These are phyloP conservation scores for Halcyon leucocephala DNA, from an alignment of 2,797 vertebrate species.

Conservation along the genomic window DNA sequence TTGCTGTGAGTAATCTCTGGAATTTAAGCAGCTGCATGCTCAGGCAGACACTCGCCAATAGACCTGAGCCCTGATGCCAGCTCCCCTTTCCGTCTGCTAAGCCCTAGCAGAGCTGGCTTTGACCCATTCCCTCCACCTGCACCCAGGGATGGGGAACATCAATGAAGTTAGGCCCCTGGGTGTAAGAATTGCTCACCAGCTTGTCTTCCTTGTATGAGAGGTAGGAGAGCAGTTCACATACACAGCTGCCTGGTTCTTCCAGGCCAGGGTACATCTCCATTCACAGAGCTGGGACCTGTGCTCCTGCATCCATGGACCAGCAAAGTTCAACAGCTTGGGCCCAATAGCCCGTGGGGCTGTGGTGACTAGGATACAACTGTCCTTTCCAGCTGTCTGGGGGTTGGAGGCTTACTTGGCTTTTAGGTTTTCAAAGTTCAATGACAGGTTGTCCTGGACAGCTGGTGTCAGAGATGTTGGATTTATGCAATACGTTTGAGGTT, in stretches of 20 bases:
- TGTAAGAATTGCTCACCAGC: background rate
- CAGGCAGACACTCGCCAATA: slow-evolving; percentile 46
- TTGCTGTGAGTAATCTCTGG: slow-evolving; percentile 59
- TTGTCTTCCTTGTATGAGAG: background rate
- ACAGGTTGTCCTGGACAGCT: background rate
- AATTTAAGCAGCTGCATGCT: slow-evolving; percentile 63
- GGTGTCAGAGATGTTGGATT: background rate
- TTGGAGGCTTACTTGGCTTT: background rate
- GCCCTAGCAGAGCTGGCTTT: background rate
- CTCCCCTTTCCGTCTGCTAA: background rate
- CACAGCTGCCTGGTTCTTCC: background rate
- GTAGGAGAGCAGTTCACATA: background rate
- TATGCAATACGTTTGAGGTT: background rate
- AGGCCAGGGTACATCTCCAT: background rate
- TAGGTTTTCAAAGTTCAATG: background rate
- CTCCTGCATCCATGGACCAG: background rate
- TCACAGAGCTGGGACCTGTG: background rate
- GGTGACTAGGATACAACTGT: background rate
- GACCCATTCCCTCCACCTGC: background rate
- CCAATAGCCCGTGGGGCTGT: background rate
- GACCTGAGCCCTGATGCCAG: background rate
- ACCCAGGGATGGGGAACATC: rapidly evolving
- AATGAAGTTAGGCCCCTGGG: rapidly evolving
- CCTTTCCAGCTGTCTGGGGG: background rate
- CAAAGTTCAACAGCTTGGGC: background rate